phyloP scores from a whole-genome alignment of 1,140 invertebrate genomes.

The Antheraea mylitta region DNA sequence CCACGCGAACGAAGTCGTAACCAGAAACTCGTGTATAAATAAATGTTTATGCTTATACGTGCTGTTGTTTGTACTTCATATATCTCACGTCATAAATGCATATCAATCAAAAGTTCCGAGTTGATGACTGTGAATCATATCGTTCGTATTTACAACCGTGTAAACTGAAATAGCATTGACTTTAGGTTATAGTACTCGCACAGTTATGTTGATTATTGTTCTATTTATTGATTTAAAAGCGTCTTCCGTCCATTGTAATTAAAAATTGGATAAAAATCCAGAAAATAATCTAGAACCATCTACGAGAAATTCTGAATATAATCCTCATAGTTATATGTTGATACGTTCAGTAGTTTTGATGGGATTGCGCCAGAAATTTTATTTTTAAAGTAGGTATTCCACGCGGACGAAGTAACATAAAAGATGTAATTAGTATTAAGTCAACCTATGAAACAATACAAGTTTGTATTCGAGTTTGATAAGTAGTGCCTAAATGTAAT shows the following conservation, averaged over 20 bases:
- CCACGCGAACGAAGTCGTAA: too few relatives aligned
- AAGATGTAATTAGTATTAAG: not conserved
- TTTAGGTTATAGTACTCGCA: conserved; percentile 27
- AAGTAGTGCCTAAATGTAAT: not conserved
- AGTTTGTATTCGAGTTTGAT: not conserved
- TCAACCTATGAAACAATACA: not conserved
- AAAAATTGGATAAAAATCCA: too few relatives aligned
- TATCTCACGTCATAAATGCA: not conserved
- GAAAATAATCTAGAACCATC: too few relatives aligned
- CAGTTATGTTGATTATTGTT: not conserved
- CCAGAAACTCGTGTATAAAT: not conserved
- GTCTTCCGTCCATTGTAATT: too few relatives aligned
- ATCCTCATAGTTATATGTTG: too few relatives aligned
- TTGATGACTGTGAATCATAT: conserved; percentile 32
- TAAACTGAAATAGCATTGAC: conserved; percentile 42
- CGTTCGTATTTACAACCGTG: conserved; percentile 33
- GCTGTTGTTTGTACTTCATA: too few relatives aligned
- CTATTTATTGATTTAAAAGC: too few relatives aligned
- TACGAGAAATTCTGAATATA: too few relatives aligned
- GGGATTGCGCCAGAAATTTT: too few relatives aligned
- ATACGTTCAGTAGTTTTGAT: too few relatives aligned
- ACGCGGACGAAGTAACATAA: too few relatives aligned
- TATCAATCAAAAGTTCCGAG: conserved; percentile 6
- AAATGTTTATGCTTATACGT: not conserved
- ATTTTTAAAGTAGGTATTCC: too few relatives aligned